Conservation (phyloP, 2,888 invertebrate species). For the Lamellibrachia columna region DNA sequence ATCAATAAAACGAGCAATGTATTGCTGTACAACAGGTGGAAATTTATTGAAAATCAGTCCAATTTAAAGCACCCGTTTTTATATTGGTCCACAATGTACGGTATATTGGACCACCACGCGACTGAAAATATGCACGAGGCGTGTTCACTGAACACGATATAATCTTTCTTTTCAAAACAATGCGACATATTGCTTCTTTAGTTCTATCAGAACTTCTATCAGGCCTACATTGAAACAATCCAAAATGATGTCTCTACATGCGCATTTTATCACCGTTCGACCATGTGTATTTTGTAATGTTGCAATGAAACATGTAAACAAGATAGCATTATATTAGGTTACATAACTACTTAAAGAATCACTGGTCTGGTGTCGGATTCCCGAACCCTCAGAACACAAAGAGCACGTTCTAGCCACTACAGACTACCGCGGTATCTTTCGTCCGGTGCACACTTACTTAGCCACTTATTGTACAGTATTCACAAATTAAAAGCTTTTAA, state of each 20-base stretch:
- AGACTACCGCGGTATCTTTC: neutral
- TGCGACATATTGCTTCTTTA: too few relatives aligned
- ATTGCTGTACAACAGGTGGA: too few relatives aligned
- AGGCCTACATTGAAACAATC: neutral
- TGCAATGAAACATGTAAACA: neutral
- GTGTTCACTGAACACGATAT: too few relatives aligned
- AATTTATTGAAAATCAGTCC: too few relatives aligned
- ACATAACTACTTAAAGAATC: neutral
- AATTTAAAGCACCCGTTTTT: too few relatives aligned
- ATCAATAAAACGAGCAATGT: too few relatives aligned
- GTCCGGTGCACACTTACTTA: neutral
- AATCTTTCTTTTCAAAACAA: too few relatives aligned
- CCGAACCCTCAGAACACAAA: neutral
- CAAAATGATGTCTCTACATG: neutral
- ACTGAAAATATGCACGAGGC: too few relatives aligned
- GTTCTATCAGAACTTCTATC: neutral
- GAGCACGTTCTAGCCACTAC: neutral
- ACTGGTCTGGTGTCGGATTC: neutral
- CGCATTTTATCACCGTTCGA: neutral
- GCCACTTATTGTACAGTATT: neutral
- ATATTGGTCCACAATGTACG: too few relatives aligned
- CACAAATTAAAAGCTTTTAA: slow-evolving; percentile 1
- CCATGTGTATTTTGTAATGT: neutral
- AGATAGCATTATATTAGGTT: neutral
- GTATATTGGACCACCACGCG: too few relatives aligned